phyloP scores from a whole-genome alignment of 37 sponge, comb jelly and placozoan species.

The Ianthella basta region DNA sequence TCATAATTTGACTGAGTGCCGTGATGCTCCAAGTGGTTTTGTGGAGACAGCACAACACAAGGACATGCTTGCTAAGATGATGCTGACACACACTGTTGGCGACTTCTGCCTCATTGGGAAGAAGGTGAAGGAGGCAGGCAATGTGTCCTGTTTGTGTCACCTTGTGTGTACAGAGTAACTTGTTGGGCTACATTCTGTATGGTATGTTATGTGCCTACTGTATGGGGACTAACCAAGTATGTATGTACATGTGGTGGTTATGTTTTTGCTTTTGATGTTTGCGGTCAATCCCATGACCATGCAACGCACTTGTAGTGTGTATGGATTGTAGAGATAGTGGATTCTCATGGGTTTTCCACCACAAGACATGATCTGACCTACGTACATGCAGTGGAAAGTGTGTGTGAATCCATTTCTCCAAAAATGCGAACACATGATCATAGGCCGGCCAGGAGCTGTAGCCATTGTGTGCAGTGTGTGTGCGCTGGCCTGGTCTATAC shows the following conservation, averaged over 20 bases:
- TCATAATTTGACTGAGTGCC: neutral
- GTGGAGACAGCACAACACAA: slow-evolving; percentile 40
- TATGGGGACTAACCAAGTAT: too few species aligned
- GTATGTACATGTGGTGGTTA: too few species aligned
- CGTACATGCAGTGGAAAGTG: too few species aligned
- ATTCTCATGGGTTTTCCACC: neutral
- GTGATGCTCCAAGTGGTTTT: slow-evolving; percentile 2
- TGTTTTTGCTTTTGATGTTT: too few species aligned
- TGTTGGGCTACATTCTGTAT: too few species aligned
- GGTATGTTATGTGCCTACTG: too few species aligned
- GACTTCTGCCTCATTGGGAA: slow-evolving; percentile 83
- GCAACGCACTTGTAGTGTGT: too few species aligned
- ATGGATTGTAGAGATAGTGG: neutral
- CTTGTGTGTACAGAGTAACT: neutral
- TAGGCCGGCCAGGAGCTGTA: too few species aligned
- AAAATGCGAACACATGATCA: too few species aligned
- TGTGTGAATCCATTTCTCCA: too few species aligned
- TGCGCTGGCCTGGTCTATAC: too few species aligned
- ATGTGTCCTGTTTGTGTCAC: neutral
- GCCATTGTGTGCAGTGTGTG: too few species aligned
- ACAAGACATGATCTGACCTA: neutral
- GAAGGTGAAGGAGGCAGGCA: slow-evolving; percentile 48
- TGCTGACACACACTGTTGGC: slow-evolving; percentile 63
- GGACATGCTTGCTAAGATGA: slow-evolving; percentile 53
- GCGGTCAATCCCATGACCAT: neutral